These are phyloP conservation scores for Gastrophryne carolinensis DNA, from an alignment of 2,797 vertebrate genomes.

Conservation along the genomic window DNA sequence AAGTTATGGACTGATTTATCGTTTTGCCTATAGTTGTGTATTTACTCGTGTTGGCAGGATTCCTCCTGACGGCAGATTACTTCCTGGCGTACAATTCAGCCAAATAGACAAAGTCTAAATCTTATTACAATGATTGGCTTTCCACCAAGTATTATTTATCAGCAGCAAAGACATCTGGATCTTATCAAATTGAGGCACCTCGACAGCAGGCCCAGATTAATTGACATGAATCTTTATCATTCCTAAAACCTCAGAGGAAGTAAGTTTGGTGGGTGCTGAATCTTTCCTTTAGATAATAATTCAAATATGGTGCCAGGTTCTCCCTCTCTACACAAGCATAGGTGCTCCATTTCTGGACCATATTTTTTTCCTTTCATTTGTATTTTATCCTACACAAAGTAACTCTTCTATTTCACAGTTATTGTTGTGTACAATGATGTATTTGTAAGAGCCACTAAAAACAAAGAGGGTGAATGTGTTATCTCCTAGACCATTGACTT, in stretches of 20 bases:
- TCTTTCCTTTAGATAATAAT: not conserved
- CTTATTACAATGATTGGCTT: slow-evolving; percentile 23
- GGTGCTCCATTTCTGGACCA: too few species aligned
- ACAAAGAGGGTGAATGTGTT: too few species aligned
- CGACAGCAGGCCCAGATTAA: slow-evolving; percentile 27
- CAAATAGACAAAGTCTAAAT: slow-evolving; percentile 3
- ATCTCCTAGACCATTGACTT: too few species aligned
- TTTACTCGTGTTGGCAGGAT: not conserved
- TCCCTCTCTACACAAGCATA: not conserved
- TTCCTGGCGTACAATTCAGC: not conserved
- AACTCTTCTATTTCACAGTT: too few species aligned
- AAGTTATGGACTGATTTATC: not conserved
- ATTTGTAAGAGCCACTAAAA: too few species aligned
- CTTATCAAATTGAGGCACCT: slow-evolving; percentile 2
- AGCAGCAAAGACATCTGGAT: slow-evolving; percentile 30
- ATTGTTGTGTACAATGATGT: too few species aligned
- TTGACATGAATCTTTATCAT: slow-evolving; percentile 4
- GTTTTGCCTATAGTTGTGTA: not conserved
- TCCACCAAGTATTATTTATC: not conserved
- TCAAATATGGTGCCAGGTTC: not conserved
- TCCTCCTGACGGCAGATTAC: too few species aligned
- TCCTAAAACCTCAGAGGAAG: not conserved
- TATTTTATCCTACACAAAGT: too few species aligned
- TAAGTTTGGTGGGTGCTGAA: not conserved
- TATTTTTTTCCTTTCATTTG: too few species aligned